Evolutionary conservation across 1,140 invertebrate genomes (phyloP), one percentile per base, ranked within the genome.

Genomic region (Trachymyrmex septentrionalis): DNA sequence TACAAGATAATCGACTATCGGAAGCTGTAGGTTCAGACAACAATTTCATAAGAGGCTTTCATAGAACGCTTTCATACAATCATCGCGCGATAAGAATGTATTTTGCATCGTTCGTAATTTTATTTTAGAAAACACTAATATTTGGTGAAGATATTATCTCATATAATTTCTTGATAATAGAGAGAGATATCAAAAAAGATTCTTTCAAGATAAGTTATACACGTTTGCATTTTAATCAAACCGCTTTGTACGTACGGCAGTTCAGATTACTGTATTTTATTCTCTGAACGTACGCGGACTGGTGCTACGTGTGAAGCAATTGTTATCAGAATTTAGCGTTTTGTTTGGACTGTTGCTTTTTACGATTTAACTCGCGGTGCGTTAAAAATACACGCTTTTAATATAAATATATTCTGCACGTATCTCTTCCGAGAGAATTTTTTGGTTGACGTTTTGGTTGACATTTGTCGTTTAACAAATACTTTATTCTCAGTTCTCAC

Each of bases 1-100:
- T 75, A 84, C 71, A 63, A 84, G 55, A 84, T 84, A 82, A 73
- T 82, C 53, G 34, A 82, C 34, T 53, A 73, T 73, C 38, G 38
- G 48, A 55, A 69, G 77, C 5, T 81, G 19, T 19, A 61, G 19
- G 38, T 34, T 57, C 30, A 69, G 63, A 69, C 48, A 69, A 55
- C 34, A 69, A 34, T 34, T 73, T 59, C n/a, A 34, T 59, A 48
- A 72, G 9, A 72, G 9, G 9, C 55, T 38, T 48, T 59, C n/a
- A 21, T 27, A 7, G 9, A 61, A 3, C 24, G 34, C n/a, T 48
- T 55, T 59, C 2, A 10, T 44, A 48, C 30, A 44, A 24, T 73
- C 4, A 2, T 21, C 5, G 38, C n/a, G 38, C 7, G 12, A 50
- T 48, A 34, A 50, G 24, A 73, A 73, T 1, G 19, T 2, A 16